Base-by-base conservation (phyloP, 2,113 vertebrate species). In the Merops nubicus region DNA sequence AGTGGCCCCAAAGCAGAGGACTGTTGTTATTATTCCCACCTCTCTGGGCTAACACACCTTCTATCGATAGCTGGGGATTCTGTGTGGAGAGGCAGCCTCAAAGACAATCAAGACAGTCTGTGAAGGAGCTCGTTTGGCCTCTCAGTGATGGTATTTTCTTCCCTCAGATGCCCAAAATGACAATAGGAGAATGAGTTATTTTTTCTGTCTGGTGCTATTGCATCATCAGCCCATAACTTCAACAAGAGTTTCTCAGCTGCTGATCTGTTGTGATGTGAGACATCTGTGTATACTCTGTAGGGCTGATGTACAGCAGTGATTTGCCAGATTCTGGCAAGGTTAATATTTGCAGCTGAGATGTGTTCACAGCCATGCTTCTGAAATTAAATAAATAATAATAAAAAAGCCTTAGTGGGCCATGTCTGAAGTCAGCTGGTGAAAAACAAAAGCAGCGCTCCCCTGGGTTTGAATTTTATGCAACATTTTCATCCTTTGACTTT, bases 241-340 rank as follows among this genome's bases (percentile, higher is more conserved):
- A 63, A 6, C 23, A 3, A 8, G 36, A n/a, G 62, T 69, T 81
- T 91, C 33, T 83, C 0, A 1, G 22, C 8, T 78, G 43, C 83
- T 50, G 36, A 50, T 88, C 42, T 65, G 70, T 45, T 62, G 33
- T 1, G 20, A 34, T 73, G 68, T 10, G 51, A 78, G 79, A 51
- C 18, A 68, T 45, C 88, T 92, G 91, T 81, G 38, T 69, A 9
- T 54, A 17, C 68, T 95, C 85, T 88, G 43, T 31, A 65, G 75
- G 77, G 78, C 70, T 95, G 54, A 94, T 84, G 87, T 22, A 42
- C 67, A 73, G 21, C 29, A 57, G 33, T 33, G 73, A 85, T 77
- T 82, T 96, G 88, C 81, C 96, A 75, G 56, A 62, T 91, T 93
- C 94, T 90, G 95, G n/a, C 42, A 42, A 92, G 91, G 89, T 93